Conservation (phyloP, 2,797 vertebrate species). For the Synanceia verrucosa region DNA sequence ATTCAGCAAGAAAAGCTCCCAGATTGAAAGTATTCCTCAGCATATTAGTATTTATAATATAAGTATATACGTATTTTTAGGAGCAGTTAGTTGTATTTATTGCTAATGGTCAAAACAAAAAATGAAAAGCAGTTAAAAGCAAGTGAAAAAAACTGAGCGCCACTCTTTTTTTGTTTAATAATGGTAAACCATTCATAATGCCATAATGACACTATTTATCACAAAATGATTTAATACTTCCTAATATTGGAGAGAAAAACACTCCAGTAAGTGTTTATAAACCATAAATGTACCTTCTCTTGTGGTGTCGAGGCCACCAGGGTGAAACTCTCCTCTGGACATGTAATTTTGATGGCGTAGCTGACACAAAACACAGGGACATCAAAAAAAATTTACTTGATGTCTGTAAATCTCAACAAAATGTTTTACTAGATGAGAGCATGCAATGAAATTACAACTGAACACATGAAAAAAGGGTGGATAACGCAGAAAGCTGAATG, state of each 20-base stretch:
- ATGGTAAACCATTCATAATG: background rate
- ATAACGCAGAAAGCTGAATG: background rate
- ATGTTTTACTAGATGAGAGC: background rate
- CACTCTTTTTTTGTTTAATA: background rate
- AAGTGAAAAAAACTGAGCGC: background rate
- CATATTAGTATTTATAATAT: too few species aligned
- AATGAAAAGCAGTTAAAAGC: background rate
- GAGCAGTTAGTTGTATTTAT: background rate
- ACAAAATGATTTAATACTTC: background rate
- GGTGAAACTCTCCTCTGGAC: slow-evolving; percentile 93
- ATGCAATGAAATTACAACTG: background rate
- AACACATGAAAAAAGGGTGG: background rate
- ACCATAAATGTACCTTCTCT: slow-evolving; percentile 87
- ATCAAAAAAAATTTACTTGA: background rate
- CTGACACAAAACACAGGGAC: slow-evolving; percentile 68
- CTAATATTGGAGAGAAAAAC: background rate
- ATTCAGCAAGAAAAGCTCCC: background rate
- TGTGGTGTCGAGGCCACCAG: slow-evolving; percentile 90
- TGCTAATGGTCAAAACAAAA: background rate
- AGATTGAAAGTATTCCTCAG: background rate
- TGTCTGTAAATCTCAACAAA: background rate
- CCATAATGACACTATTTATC: background rate
- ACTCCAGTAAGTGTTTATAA: background rate
- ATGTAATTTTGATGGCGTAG: slow-evolving; percentile 91
- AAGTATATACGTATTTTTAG: too few species aligned